Percentiles rank a stretch among this genome's conserved stretches.
Evolutionary conservation across 2,888 invertebrate species (phyloP).

Genomic region (Autographa gamma): DNA sequence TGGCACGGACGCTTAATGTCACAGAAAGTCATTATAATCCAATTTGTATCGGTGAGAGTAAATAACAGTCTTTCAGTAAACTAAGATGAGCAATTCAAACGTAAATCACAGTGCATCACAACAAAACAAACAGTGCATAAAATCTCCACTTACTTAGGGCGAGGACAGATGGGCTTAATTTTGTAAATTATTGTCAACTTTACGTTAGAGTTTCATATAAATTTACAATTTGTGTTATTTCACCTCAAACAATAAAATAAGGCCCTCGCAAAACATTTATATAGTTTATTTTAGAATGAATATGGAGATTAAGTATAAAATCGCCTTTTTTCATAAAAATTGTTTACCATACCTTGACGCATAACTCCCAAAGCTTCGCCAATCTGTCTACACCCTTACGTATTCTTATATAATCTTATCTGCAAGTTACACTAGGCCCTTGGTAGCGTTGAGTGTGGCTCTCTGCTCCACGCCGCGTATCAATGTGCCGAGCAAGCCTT

Average conservation of each 20-base stretch:
- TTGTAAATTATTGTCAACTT: neutral
- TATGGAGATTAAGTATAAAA: too few species aligned
- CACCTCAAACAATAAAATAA: too few species aligned
- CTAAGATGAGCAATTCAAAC: slow-evolving; percentile 29
- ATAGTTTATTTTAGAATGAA: too few species aligned
- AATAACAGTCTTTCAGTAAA: slow-evolving; percentile 8
- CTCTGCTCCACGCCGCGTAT: slow-evolving; percentile 91
- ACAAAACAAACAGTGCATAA: slow-evolving; percentile 35
- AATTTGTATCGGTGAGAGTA: neutral
- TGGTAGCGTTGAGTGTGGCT: slow-evolving; percentile 77
- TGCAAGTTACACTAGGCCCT: slow-evolving; percentile 63
- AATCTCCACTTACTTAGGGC: slow-evolving; percentile 3
- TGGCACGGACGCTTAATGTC: neutral
- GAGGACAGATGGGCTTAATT: neutral
- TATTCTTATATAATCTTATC: neutral
- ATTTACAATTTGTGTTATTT: too few species aligned
- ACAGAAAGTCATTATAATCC: neutral
- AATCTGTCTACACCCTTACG: neutral
- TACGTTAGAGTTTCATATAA: neutral
- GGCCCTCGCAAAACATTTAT: too few species aligned
- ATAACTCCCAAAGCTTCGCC: neutral
- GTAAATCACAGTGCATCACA: slow-evolving; percentile 36
- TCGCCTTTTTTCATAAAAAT: too few species aligned
- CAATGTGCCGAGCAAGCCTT: slow-evolving; percentile 91
- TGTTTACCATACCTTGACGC: neutral